These are phyloP conservation scores for Spisula subtruncata DNA, from an alignment of 2,888 invertebrate genomes.

Conservation along the genomic window DNA sequence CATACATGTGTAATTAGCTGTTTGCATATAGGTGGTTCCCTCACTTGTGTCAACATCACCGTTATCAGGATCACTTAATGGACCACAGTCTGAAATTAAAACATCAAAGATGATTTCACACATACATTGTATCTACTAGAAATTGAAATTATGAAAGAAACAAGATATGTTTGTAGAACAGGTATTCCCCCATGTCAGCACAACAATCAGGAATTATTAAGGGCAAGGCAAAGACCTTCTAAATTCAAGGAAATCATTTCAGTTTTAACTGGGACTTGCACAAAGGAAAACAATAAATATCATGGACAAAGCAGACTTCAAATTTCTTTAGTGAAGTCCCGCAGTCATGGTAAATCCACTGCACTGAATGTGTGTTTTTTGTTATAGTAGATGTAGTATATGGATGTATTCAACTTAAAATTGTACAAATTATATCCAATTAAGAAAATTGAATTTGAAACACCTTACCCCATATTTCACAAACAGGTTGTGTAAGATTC, in stretches of 20 bases:
- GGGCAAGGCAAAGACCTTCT: no score
- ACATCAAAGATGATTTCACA: no score
- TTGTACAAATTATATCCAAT: neutral
- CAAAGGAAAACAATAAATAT: neutral
- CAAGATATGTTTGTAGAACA: no score
- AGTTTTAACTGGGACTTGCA: neutral
- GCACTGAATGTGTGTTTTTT: neutral
- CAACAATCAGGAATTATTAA: no score
- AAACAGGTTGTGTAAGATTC: constrained; percentile 46
- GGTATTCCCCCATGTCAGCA: neutral
- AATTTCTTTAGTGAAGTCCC: neutral
- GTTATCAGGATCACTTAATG: constrained; percentile 26
- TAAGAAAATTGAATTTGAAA: no score
- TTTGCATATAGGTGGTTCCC: constrained; percentile 45
- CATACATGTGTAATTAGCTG: constrained; percentile 52
- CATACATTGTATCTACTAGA: no score
- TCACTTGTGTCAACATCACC: constrained; percentile 39
- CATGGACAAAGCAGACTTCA: neutral
- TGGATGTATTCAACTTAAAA: neutral
- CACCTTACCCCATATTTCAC: constrained; percentile 37
- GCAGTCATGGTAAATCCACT: no score
- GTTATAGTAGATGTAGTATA: neutral
- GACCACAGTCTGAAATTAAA: constrained; percentile 45
- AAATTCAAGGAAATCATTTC: neutral
- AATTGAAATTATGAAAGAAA: no score